Conservation (phyloP, 1,140 invertebrate species). For the Holcopasites calliopsidis region DNA sequence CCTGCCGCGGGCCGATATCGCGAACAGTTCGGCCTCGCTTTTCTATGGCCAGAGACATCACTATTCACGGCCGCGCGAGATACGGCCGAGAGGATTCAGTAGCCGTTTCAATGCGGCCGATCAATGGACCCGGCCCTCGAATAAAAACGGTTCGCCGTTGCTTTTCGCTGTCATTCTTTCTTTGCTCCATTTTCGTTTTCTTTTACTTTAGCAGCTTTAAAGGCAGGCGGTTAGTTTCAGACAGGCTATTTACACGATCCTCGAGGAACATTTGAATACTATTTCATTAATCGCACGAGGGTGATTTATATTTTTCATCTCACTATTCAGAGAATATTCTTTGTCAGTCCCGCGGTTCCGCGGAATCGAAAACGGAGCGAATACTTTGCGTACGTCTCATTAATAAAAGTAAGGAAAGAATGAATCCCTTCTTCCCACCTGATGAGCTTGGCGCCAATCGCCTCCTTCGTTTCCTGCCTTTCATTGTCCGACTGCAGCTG, state of each 20-base stretch:
- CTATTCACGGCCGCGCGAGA: constrained; percentile 30
- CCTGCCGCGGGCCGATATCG: neutral
- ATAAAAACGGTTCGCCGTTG: constrained; percentile 7
- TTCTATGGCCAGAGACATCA: constrained; percentile 1
- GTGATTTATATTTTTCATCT: no score
- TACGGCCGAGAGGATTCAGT: constrained; percentile 2
- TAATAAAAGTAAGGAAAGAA: neutral
- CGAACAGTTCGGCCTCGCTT: constrained; percentile 3
- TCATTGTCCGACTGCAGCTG: constrained; percentile 96
- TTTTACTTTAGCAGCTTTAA: neutral
- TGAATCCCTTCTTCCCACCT: constrained; percentile 79
- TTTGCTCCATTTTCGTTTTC: neutral
- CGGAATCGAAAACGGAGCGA: no score
- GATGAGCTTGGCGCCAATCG: constrained; percentile 95
- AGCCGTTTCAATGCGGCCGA: constrained; percentile 4
- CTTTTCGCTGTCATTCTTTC: neutral
- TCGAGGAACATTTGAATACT: no score
- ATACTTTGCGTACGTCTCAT: no score
- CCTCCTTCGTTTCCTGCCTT: constrained; percentile 95
- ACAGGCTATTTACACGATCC: neutral
- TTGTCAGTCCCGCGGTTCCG: no score
- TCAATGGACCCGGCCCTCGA: constrained; percentile 13
- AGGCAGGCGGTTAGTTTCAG: neutral
- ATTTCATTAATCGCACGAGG: no score
- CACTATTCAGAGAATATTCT: no score